Base-by-base conservation (phyloP, 2,888 invertebrate species). In the Andrena bicolor region DNA sequence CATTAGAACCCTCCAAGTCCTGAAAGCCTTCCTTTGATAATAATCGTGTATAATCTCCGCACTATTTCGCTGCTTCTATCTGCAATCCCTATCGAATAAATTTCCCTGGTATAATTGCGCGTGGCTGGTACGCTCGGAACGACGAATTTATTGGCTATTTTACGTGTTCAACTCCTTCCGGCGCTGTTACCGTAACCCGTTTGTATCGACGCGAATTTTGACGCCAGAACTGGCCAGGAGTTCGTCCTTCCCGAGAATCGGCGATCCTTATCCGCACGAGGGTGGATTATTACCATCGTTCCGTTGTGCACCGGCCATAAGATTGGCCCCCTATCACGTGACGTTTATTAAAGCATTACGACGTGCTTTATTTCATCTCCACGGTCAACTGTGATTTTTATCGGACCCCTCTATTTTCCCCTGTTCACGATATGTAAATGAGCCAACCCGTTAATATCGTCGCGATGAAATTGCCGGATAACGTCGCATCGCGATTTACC, bases 291-390 rank as follows among this genome's bases (percentile, higher is more conserved):
- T 84, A 71, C 86, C 61, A 32, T 32, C 75, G 56, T 86, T 88
- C 61, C 76, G 23, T 56, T 61, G 66, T 53, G 64, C 66, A 63
- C 41, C 48, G 35, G 28, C 53, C 61, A 58, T 86, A 88, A 87
- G 64, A 73, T 76, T 26, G 56, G n/a, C 32, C 70, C 56, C 65
- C 56, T 87, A 86, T 87, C 87, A 78, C 76, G 64, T 81, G 87
- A 76, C 85, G 69, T 88, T 85, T 87, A 88, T 88, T 89, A 88
- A 83, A 85, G 75, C 80, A 70, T 78, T 83, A 89, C 16, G 80
- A 72, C 85, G 76, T 76, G 77, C 72, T 81, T 88, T 89, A 88
- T 87, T 88, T 76, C 85, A 64, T 75, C 66, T 80, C 32, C 78
- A 79, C 76, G 73, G 71, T 83, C 73, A 71, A 74, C 77, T 35